Base-by-base conservation (phyloP, 1,140 invertebrate genomes). In the Octopus bimaculoides region DNA sequence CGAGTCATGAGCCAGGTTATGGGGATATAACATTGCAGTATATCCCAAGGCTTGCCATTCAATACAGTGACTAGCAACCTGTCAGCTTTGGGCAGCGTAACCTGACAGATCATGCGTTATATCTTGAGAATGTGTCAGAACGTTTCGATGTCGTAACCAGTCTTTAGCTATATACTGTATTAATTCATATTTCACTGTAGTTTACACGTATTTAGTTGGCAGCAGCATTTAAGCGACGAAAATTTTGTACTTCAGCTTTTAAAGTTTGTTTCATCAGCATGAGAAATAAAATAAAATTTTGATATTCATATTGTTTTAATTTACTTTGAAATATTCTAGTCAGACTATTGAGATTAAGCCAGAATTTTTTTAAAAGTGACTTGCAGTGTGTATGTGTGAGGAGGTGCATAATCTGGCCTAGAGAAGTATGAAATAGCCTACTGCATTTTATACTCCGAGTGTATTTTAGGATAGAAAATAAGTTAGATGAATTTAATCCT, bases 41-140 rank as follows among this genome's bases (percentile, higher is more conserved):
- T n/a, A 66, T 66, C 10, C 61, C 61, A 66, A 66, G 61, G 61
- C 3, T 66, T 1, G 61, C 61, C 61, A 66, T 14, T 66, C 61
- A 66, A n/a, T 66, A n/a, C 61, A 66, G 61, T 66, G 61, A n/a
- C 61, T 66, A 66, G 3, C 61, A 66, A 14, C 61, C 61, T 66
- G 61, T n/a, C 61, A 66, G 61, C 61, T 66, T 66, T 66, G n/a
- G 61, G 10, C 61, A 14, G 12, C 61, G n/a, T 12, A 66, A n/a
- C 61, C n/a, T 66, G 61, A 66, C 61, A 66, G 61, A 3, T 66
- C 61, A 66, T 66, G 61, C 3, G n/a, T 66, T 66, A 66, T 66
- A 66, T 66, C 61, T 66, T 66, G 61, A 66, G 61, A 66, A 66
- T n/a, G 61, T 66, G 61, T 66, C 61, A 66, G 61, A 66, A n/a